Conservation (phyloP, 1,140 invertebrate species). For the Cotesia glomerata region DNA sequence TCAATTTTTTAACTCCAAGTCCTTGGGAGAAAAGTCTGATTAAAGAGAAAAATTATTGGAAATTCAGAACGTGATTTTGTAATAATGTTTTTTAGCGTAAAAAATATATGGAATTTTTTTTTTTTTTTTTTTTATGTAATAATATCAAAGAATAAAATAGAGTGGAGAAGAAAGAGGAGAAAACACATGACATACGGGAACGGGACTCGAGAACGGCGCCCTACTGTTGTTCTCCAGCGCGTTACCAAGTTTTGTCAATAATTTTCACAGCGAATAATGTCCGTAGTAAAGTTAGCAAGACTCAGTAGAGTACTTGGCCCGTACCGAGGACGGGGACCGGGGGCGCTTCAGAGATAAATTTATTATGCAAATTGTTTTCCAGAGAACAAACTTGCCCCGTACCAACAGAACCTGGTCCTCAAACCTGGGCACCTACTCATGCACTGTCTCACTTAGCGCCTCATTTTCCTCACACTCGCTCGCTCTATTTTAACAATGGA, state of each 20-base stretch:
- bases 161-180: too few relatives aligned
- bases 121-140: too few relatives aligned
- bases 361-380: constrained; percentile 34
- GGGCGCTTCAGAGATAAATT: constrained; percentile 29
- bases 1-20: too few relatives aligned
- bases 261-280: constrained; percentile 29
- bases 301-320: neutral
- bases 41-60: neutral
- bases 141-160: too few relatives aligned
- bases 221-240: constrained; percentile 6
- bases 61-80: neutral
- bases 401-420: neutral
- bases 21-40: too few relatives aligned
- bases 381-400: constrained; percentile 2
- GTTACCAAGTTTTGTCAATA: constrained; percentile 26
- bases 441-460: neutral
- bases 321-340: neutral
- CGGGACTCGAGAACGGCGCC: too few relatives aligned
- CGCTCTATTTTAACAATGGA: neutral
- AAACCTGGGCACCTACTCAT: too few relatives aligned
- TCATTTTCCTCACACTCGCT: neutral
- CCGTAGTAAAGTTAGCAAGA: constrained; percentile 23
- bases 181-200: too few relatives aligned
- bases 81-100: neutral
- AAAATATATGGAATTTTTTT: constrained; percentile 6